Evolutionary conservation across 2,888 invertebrate species (phyloP).

Genomic region (Athalia rosae): DNA sequence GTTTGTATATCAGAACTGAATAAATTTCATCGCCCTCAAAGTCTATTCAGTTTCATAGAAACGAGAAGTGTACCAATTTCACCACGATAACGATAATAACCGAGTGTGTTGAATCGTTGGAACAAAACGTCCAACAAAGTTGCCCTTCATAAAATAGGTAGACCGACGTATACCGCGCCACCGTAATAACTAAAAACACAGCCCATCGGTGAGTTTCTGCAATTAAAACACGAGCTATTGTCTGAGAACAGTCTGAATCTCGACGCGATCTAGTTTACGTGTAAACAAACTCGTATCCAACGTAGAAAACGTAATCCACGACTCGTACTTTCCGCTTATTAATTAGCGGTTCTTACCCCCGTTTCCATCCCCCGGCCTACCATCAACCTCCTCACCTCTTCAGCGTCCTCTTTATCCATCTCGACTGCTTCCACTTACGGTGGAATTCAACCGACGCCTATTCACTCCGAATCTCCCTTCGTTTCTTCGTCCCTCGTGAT

Average conservation of each 20-base stretch:
- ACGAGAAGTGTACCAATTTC: too few relatives aligned
- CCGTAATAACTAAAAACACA: too few relatives aligned
- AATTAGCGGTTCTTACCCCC: conserved; percentile 41
- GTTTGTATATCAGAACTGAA: too few relatives aligned
- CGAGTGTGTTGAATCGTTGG: too few relatives aligned
- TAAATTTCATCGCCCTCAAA: too few relatives aligned
- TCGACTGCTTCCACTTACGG: conserved; percentile 20
- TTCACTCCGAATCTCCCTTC: conserved; percentile 32
- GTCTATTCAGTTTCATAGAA: too few relatives aligned
- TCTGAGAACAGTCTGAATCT: not conserved
- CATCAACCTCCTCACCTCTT: conserved; percentile 19
- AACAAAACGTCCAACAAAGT: too few relatives aligned
- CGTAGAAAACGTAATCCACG: conserved; percentile 33
- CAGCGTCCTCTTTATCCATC: not conserved
- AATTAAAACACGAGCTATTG: not conserved
- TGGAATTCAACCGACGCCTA: conserved; percentile 40
- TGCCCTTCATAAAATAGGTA: not conserved
- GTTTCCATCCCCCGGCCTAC: not conserved
- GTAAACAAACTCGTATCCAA: too few relatives aligned
- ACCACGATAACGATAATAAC: too few relatives aligned
- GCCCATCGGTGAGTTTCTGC: too few relatives aligned
- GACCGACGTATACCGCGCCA: not conserved
- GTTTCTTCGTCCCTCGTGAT: too few relatives aligned
- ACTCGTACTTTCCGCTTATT: conserved; percentile 40
- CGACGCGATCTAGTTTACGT: not conserved